Evolutionary conservation across 2,888 invertebrate genomes (phyloP).

Genomic region (Philopedon plagiatum): DNA sequence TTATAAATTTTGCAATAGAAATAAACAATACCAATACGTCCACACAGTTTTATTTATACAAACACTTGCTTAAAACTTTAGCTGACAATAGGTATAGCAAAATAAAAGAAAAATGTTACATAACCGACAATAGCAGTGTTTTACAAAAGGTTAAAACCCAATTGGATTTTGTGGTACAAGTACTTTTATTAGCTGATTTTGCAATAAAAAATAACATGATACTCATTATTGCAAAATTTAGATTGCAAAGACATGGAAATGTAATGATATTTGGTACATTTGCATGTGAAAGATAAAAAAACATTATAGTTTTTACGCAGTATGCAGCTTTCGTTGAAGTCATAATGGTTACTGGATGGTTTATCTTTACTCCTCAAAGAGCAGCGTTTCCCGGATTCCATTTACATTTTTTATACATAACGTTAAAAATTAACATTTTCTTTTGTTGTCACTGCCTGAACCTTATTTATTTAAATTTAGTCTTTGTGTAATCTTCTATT

Average conservation of each 20-base stretch:
- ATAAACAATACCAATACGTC: constrained; percentile 18
- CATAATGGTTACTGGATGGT: too few relatives aligned
- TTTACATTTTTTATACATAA: too few relatives aligned
- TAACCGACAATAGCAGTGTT: constrained; percentile 1
- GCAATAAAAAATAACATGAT: background rate
- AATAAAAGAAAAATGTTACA: constrained; percentile 1
- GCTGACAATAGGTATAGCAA: constrained; percentile 7
- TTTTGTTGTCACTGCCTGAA: too few relatives aligned
- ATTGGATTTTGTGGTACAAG: constrained; percentile 5
- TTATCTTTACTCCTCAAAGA: too few relatives aligned
- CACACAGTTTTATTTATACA: background rate
- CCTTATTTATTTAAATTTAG: too few relatives aligned
- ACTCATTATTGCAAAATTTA: background rate
- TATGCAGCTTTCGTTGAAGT: too few relatives aligned
- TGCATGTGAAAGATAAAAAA: too few relatives aligned
- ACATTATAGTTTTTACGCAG: too few relatives aligned
- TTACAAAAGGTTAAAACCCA: background rate
- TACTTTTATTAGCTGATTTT: background rate
- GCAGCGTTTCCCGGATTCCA: too few relatives aligned
- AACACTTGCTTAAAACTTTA: constrained; percentile 12
- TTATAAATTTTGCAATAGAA: background rate
- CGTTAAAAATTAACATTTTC: too few relatives aligned
- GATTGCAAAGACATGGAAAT: background rate
- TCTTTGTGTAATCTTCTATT: too few relatives aligned
- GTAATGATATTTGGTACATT: background rate